Base-by-base conservation (phyloP, 2,888 invertebrate species). In the Scaptomyza flava region DNA sequence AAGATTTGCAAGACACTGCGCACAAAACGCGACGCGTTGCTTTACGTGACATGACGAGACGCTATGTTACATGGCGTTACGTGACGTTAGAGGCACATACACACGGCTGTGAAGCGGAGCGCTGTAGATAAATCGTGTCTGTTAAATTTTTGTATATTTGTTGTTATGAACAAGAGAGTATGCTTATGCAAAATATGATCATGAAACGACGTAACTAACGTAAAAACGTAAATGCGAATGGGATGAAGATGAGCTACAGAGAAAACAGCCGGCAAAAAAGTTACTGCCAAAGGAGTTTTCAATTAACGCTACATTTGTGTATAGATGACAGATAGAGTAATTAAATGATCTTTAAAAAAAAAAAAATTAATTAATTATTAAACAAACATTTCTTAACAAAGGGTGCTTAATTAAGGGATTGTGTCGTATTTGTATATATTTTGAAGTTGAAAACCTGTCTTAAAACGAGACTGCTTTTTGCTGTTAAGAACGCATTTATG, bases 11-110 rank as follows among this genome's bases (percentile, higher is more conserved):
- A 58, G 52, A 68, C 68, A 51, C 74, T 58, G 63, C 58, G 69
- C 47, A 45, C 17, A 41, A 54, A 68, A 47, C 72, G 51, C 72
- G 72, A 62, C 73, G 59, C 72, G 45, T 70, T 69, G 46, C 58
- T 56, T 76, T 58, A 58, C 66, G 51, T 70, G 54, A 48, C 53
- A 60, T 68, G 64, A 34, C 34, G 48, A 17, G 8, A 54, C 38
- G 41, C 17, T 53, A 48, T 23, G 50, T 58, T 43, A 59, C 68
- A 54, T 54, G 41, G 45, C 61, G 48, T 72, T 50, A 62, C 48
- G 62, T 62, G 64, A 63, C 47, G 48, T 70, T 58, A 71, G 53
- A 50, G 41, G 41, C 50, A 50, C 42, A 58, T 51, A 27, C 14
- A 51, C 51, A 38, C 51, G 51, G 51, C 51, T 27, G 51, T 65